Evolutionary conservation across 64 coral and sea anemone genomes (phyloP).

Genomic region (Acropora tenuis): DNA sequence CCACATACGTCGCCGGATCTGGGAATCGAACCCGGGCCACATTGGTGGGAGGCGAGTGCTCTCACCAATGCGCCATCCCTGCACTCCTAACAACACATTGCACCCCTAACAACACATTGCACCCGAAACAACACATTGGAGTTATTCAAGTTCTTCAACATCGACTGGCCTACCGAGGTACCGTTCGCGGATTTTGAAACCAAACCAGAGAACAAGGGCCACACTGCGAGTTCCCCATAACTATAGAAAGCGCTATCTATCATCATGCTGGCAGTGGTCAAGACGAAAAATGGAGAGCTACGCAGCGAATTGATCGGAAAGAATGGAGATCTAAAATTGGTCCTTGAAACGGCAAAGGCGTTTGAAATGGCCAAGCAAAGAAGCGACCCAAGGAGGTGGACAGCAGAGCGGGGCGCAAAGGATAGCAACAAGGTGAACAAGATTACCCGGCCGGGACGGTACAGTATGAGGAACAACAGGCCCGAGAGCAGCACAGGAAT

Average conservation of each 20-base stretch:
- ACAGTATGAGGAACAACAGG: slow-evolving; percentile 29
- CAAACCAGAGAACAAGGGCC: slow-evolving; percentile 42
- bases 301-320: not conserved
- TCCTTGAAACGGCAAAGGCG: not conserved
- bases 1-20: no score
- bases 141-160: slow-evolving; percentile 61
- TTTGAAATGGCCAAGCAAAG: no score
- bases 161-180: slow-evolving; percentile 28
- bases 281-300: not conserved
- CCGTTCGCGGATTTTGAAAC: slow-evolving; percentile 55
- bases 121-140: slow-evolving; percentile 56
- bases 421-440: not conserved
- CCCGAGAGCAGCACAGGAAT: not conserved
- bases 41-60: no score
- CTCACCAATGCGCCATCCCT: no score
- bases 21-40: no score
- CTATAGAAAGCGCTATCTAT: slow-evolving; percentile 42
- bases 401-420: no score
- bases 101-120: no score
- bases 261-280: slow-evolving; percentile 40
- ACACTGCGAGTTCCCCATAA: slow-evolving; percentile 46
- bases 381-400: not conserved
- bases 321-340: not conserved
- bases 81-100: no score
- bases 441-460: slow-evolving; percentile 33